These are phyloP conservation scores for Dusona sp. DNA, from an alignment of 2,888 invertebrate genomes.

Conservation along the genomic window DNA sequence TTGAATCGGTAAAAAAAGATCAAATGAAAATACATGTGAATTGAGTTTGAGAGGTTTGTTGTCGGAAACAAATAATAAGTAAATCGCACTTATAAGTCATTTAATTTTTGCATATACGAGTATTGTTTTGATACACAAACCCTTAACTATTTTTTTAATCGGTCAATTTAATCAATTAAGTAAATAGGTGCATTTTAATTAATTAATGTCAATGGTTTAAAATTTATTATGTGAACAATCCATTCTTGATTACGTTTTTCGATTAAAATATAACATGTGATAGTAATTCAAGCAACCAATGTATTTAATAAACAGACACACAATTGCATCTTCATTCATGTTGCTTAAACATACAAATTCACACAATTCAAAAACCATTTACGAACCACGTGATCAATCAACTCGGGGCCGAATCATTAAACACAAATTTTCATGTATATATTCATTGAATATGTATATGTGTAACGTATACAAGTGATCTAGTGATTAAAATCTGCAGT, in stretches of 20 bases:
- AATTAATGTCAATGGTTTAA: neutral
- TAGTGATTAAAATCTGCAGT: neutral
- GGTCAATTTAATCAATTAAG: neutral
- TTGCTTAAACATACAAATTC: constrained; percentile 1
- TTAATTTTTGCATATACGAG: neutral
- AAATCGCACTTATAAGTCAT: neutral
- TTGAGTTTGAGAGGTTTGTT: neutral
- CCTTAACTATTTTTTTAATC: neutral
- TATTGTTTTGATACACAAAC: neutral
- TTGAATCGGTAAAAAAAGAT: neutral
- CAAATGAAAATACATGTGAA: constrained; percentile 1
- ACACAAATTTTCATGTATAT: neutral
- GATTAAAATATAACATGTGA: neutral
- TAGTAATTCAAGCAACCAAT: neutral
- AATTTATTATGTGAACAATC: neutral
- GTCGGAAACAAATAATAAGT: neutral
- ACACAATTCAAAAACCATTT: constrained; percentile 8
- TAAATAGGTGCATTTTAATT: neutral
- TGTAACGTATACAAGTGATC: neutral
- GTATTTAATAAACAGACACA: neutral
- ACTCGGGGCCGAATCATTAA: constrained; percentile 3
- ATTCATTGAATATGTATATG: neutral
- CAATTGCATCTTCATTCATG: constrained; percentile 11
- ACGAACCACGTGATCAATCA: constrained; percentile 28
- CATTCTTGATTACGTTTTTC: neutral